Evolutionary conservation across 2,888 invertebrate genomes (phyloP).

Genomic region (Drosophila incognita): DNA sequence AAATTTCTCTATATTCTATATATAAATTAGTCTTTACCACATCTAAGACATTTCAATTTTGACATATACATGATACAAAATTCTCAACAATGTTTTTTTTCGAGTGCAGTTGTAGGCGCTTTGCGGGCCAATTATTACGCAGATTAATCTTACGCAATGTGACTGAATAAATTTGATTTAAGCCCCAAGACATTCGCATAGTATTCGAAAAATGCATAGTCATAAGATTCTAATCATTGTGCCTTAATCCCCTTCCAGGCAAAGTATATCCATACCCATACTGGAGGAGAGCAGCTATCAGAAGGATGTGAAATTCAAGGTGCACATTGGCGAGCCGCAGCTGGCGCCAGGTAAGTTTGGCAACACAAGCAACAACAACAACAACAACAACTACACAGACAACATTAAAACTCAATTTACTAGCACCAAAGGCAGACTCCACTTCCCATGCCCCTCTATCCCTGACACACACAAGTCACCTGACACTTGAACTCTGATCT

Average conservation of each 20-base stretch:
- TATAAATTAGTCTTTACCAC: not conserved
- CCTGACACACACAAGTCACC: slow-evolving; percentile 8
- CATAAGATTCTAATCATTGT: slow-evolving; percentile 26
- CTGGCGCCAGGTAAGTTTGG: slow-evolving; percentile 91
- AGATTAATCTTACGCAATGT: slow-evolving; percentile 17
- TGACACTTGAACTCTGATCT: slow-evolving; percentile 12
- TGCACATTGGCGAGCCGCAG: slow-evolving; percentile 95
- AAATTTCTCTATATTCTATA: not conserved
- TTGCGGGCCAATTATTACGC: not conserved
- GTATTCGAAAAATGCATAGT: not conserved
- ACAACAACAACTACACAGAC: slow-evolving; percentile 10
- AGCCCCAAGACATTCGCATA: slow-evolving; percentile 13
- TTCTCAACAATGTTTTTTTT: not conserved
- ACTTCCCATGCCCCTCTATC: not conserved
- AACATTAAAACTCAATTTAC: slow-evolving; percentile 44
- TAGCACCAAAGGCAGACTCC: slow-evolving; percentile 38
- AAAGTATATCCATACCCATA: slow-evolving; percentile 93
- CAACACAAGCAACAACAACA: slow-evolving; percentile 21
- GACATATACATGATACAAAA: not conserved
- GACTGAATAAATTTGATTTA: slow-evolving; percentile 26
- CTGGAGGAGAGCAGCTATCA: slow-evolving; percentile 99
- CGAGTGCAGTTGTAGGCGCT: not conserved
- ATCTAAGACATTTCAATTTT: not conserved
- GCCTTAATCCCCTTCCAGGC: slow-evolving; percentile 88
- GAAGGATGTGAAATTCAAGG: slow-evolving; percentile 96